phyloP scores from a whole-genome alignment of 2,113 vertebrate genomes.

The Delphinus delphis region DNA sequence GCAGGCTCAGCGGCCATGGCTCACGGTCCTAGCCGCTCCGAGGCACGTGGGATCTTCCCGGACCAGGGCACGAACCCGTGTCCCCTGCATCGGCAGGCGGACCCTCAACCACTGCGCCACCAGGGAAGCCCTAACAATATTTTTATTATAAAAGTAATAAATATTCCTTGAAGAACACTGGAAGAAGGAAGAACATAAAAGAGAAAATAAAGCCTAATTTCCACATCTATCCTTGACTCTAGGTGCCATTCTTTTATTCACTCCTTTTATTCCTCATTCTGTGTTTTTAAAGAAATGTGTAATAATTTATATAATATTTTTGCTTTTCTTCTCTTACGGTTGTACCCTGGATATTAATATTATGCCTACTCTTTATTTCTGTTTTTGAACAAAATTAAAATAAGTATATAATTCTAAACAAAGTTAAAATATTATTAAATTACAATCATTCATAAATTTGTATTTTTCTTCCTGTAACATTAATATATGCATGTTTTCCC shows the following conservation, averaged over 20 bases:
- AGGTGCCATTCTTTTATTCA: accelerated
- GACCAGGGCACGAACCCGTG: too few species aligned
- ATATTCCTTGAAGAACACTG: too few species aligned
- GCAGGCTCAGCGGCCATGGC: too few species aligned
- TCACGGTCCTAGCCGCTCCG: too few species aligned
- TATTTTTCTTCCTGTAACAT: neutral
- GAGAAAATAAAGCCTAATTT: accelerated
- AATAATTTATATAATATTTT: neutral
- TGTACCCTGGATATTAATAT: neutral
- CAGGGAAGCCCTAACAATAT: neutral
- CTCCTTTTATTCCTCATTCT: neutral
- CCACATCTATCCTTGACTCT: accelerated
- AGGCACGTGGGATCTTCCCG: too few species aligned
- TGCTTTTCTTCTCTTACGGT: neutral
- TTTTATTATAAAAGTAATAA: neutral
- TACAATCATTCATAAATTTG: neutral
- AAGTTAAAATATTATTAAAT: neutral
- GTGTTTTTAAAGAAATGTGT: neutral
- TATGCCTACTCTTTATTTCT: neutral
- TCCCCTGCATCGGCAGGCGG: too few species aligned
- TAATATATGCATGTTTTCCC: neutral
- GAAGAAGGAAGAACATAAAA: neutral
- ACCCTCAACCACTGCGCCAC: too few species aligned
- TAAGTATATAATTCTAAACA: neutral
- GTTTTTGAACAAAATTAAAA: neutral